Base-by-base conservation (phyloP, 1,140 invertebrate species). In the Drosophila nigromelanica region DNA sequence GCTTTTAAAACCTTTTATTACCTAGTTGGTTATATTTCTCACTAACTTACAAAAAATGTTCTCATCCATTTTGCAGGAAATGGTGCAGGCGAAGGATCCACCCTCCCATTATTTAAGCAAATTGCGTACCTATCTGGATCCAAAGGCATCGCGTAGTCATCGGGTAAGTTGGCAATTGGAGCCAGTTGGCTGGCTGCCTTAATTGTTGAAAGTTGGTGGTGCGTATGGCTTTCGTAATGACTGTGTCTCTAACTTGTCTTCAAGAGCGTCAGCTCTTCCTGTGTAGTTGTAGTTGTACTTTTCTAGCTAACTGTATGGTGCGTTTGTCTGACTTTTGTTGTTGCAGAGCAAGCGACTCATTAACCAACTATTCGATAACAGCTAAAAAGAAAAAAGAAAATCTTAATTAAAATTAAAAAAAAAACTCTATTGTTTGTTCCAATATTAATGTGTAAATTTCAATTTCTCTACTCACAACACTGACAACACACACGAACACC, bases 51-150 rank as follows among this genome's bases (percentile, higher is more conserved):
- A 35, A 8, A 35, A 35, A 27, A 0, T 6, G 5, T 27, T 27
- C n/a, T n/a, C 15, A 15, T 10, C 11, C n/a, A 52, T 18, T 15
- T 58, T 33, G 5, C 92, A 97, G 96, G 98, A 99, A 94, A 96
- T 97, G 94, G 98, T 99, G 60, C 97, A 98, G 91, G 98, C 98
- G 8, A 99, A 99, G 93, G 97, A 99, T 93, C 97, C 98, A 15
- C 98, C 98, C 24, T 95, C 97, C 55, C 97, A 97, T 93, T 99
- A 99, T 93, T 94, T 99, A 76, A 96, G 96, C 91, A 98, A 98
- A 92, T 93, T 99, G 72, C 94, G 96, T 73, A 98, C 98, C 0
- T 99, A 99, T 92, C 93, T 99, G 86, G 98, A 99, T 92, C 98
- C 98, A 1, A 98, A 98, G 92, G 97, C 98, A 14, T 98, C 97